phyloP scores from a whole-genome alignment of 1,140 invertebrate genomes.

The Pomacea maculata region DNA sequence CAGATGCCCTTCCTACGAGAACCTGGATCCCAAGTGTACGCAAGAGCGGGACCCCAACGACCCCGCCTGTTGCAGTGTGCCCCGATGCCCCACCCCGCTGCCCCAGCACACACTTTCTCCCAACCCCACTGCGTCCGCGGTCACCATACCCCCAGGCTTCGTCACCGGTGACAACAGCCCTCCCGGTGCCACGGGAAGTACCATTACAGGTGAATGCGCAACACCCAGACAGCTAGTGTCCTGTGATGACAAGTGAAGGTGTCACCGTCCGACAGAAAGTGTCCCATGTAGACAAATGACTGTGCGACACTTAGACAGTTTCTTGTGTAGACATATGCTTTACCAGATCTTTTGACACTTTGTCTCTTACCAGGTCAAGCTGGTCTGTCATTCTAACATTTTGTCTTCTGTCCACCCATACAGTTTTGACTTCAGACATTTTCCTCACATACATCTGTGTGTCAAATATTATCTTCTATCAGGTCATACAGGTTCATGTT shows the following conservation, averaged over 20 bases:
- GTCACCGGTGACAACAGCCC: constrained; percentile 29
- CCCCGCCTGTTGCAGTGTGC: constrained; percentile 40
- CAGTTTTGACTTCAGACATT: no score
- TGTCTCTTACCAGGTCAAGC: not conserved
- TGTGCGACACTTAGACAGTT: no score
- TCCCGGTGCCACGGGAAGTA: constrained; percentile 18
- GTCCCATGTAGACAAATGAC: no score
- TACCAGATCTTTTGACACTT: not conserved
- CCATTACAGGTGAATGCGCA: not conserved
- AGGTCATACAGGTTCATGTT: no score
- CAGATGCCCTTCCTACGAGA: constrained; percentile 40
- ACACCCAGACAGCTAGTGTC: not conserved
- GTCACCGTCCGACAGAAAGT: no score
- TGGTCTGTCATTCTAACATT: not conserved
- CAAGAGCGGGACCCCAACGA: constrained; percentile 39
- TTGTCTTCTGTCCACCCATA: no score
- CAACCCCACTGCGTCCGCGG: constrained; percentile 6
- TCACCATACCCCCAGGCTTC: constrained; percentile 34
- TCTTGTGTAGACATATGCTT: no score
- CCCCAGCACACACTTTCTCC: constrained; percentile 11
- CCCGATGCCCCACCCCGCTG: constrained; percentile 29
- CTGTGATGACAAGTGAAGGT: no score
- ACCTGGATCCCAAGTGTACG: constrained; percentile 28
- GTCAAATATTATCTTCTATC: no score
- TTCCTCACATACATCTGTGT: no score